phyloP scores from a whole-genome alignment of 2,888 invertebrate species.

The Caenorhabditis panamensis region DNA sequence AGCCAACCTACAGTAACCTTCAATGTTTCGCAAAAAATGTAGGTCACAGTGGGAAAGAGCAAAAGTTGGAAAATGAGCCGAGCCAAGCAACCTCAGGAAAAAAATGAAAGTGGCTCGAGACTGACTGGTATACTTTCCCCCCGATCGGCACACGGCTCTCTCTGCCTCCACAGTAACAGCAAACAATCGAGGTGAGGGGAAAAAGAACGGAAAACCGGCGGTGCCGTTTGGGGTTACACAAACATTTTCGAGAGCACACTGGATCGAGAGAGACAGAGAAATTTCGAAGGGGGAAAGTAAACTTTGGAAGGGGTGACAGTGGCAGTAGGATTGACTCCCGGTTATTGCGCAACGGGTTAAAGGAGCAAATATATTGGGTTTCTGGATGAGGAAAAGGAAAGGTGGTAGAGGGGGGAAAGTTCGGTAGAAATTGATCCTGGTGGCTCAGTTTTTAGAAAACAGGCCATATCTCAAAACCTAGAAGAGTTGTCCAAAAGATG shows the following conservation, averaged over 20 bases:
- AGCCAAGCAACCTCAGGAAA: too few species aligned
- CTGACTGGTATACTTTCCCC: neutral
- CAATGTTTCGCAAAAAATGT: too few species aligned
- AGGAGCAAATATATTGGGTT: too few species aligned
- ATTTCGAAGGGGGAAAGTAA: neutral
- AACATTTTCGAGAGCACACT: conserved; percentile 29
- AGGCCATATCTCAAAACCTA: neutral
- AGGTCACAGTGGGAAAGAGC: too few species aligned
- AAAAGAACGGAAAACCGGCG: conserved; percentile 52
- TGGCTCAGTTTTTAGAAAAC: neutral
- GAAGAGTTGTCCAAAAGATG: neutral
- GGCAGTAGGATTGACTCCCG: neutral
- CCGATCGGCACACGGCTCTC: neutral
- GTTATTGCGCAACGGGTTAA: conserved; percentile 14
- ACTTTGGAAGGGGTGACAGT: neutral
- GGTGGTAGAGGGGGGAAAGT: neutral
- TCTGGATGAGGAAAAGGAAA: neutral
- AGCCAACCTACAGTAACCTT: too few species aligned
- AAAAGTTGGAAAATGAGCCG: too few species aligned
- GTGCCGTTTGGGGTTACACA: conserved; percentile 47
- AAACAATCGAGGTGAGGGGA: conserved; percentile 28
- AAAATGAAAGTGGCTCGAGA: too few species aligned
- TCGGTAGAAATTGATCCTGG: too few species aligned
- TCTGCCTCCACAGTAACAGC: conserved; percentile 45
- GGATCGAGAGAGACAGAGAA: neutral